These are phyloP conservation scores for Chloroceryle inda DNA, from an alignment of 2,797 vertebrate species.

Conservation along the genomic window DNA sequence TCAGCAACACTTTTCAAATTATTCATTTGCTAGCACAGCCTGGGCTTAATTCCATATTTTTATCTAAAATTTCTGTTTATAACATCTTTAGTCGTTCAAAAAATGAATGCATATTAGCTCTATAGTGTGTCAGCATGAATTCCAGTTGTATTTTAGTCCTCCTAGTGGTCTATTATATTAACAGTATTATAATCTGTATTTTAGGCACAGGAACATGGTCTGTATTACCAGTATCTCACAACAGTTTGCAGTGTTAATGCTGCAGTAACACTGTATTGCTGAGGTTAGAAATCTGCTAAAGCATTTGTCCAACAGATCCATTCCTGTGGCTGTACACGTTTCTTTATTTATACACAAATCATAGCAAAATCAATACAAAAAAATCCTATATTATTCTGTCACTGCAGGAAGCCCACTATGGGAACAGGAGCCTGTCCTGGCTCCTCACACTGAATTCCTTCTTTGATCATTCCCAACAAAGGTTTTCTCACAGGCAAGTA, in stretches of 20 bases:
- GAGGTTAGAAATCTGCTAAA: neutral
- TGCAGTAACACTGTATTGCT: neutral
- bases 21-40: neutral
- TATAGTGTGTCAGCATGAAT: neutral
- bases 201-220: neutral
- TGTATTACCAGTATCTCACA: neutral
- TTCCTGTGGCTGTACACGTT: neutral
- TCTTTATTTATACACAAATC: neutral
- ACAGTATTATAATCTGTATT: slow-evolving; percentile 9
- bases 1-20: neutral
- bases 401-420: neutral
- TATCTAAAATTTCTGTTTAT: slow-evolving; percentile 10
- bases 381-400: neutral
- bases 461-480: neutral
- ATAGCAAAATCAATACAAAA: neutral
- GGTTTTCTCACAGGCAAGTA: neutral
- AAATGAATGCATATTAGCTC: neutral
- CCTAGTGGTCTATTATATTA: slow-evolving; percentile 67
- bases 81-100: neutral
- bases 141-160: slow-evolving; percentile 74
- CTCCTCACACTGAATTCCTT: neutral
- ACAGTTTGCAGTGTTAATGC: neutral
- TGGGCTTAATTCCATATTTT: slow-evolving; percentile 56
- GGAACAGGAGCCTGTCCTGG: neutral
- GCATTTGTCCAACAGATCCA: neutral